Conservation (phyloP, 1,140 invertebrate genomes). For the Streblospio benedicti region DNA sequence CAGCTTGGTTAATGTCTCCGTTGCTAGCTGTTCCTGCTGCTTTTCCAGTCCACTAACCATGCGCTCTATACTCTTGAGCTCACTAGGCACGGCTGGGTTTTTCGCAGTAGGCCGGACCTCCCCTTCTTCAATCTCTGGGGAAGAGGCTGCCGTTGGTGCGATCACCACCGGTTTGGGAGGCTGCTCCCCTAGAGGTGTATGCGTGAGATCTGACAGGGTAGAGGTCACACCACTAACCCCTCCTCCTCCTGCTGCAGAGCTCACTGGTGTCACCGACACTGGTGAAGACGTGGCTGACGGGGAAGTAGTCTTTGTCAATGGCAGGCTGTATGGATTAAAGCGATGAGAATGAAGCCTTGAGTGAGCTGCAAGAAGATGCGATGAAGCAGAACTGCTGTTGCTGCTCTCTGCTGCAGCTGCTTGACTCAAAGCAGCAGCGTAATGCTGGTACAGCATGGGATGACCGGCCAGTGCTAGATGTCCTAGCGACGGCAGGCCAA, state of each 20-base stretch:
- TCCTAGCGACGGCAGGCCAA: not conserved
- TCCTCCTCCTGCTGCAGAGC: no score
- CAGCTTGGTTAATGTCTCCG: not conserved
- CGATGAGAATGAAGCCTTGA: no score
- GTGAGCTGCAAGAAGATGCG: no score
- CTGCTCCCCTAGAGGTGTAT: constrained; percentile 35
- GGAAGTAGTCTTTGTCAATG: no score
- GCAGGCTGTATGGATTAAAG: no score
- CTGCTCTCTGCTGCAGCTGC: constrained; percentile 52
- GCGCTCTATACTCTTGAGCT: constrained; percentile 90
- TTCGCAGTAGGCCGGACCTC: constrained; percentile 21
- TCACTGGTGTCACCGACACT: no score
- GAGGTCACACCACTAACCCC: constrained; percentile 46
- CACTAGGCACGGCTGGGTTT: constrained; percentile 49
- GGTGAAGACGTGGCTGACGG: no score
- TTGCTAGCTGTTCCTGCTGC: constrained; percentile 25
- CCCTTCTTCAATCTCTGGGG: no score
- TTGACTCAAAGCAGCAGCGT: constrained; percentile 25
- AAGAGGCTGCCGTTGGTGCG: constrained; percentile 16
- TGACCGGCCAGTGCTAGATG: not conserved
- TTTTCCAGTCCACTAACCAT: constrained; percentile 86
- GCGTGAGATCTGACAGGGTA: constrained; percentile 17
- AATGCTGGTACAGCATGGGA: not conserved
- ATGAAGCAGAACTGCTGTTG: no score
- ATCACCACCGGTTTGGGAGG: constrained; percentile 17